These are phyloP conservation scores for Chaunax sp. DNA, from an alignment of 2,797 vertebrate species.

Conservation along the genomic window DNA sequence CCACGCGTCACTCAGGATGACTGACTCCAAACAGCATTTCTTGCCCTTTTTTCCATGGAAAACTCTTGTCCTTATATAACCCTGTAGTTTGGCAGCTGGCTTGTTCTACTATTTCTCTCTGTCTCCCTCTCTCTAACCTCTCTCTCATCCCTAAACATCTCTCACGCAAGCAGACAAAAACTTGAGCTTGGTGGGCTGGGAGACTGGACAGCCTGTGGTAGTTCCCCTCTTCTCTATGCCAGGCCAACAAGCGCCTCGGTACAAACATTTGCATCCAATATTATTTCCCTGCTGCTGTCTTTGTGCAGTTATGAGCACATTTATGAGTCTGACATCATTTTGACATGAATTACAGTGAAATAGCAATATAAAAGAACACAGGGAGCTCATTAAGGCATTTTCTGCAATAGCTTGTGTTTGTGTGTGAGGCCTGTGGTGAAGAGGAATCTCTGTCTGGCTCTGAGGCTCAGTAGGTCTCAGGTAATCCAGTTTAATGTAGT, in stretches of 20 bases:
- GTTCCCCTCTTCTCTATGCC: conserved; percentile 41
- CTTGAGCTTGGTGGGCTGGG: conserved; percentile 11
- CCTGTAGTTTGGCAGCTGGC: conserved; percentile 54
- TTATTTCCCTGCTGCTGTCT: conserved; percentile 19
- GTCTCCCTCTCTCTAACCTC: conserved; percentile 37
- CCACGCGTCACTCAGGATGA: conserved; percentile 67
- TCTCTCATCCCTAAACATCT: conserved; percentile 54
- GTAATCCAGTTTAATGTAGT: conserved; percentile 74
- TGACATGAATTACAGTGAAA: conserved; percentile 34
- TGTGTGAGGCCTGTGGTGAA: conserved; percentile 34
- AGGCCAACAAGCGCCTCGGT: conserved; percentile 25
- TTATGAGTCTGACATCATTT: conserved; percentile 14
- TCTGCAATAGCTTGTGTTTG: conserved; percentile 16
- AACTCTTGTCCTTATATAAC: conserved; percentile 78
- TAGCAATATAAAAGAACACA: conserved; percentile 31
- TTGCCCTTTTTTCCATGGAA: conserved; percentile 73
- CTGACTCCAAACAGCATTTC: conserved; percentile 72
- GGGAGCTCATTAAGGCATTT: conserved; percentile 34
- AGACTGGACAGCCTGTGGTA: conserved; percentile 36
- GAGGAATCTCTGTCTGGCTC: conserved; percentile 47
- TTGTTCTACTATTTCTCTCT: conserved; percentile 44
- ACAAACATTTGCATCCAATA: conserved; percentile 36
- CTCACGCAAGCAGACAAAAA: conserved; percentile 44
- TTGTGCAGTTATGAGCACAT: conserved; percentile 12
- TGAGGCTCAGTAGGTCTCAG: conserved; percentile 60